These are phyloP conservation scores for Sebastes schlegelii DNA, from an alignment of 2,113 vertebrate species.

Conservation along the genomic window DNA sequence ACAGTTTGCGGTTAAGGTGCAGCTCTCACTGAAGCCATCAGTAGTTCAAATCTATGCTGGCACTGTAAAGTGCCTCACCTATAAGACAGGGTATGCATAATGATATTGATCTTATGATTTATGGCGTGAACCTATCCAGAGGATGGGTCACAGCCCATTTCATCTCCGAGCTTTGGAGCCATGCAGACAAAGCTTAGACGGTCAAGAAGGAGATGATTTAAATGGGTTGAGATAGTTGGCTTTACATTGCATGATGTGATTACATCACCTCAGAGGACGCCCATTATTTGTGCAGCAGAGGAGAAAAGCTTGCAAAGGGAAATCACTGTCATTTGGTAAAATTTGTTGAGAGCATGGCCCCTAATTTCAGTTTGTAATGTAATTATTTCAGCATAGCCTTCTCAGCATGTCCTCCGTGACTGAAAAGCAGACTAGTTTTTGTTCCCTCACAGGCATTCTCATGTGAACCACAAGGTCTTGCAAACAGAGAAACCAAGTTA, in stretches of 20 bases:
- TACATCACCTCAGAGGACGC: constrained; percentile 47
- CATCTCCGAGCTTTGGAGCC: constrained; percentile 6
- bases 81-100: not conserved
- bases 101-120: constrained; percentile 9
- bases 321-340: constrained; percentile 42
- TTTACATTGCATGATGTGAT: constrained; percentile 53
- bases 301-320: constrained; percentile 26
- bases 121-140: constrained; percentile 5
- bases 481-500: not conserved
- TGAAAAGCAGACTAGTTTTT: constrained; percentile 35
- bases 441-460: constrained; percentile 23
- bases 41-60: not conserved
- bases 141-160: constrained; percentile 33
- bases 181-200: constrained; percentile 1
- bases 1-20: not conserved
- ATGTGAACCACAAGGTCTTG: not conserved
- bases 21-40: not conserved
- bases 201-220: constrained; percentile 41
- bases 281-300: constrained; percentile 44
- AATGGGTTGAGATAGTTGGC: constrained; percentile 30
- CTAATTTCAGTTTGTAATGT: constrained; percentile 47
- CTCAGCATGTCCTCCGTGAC: constrained; percentile 1
- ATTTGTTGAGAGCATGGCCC: constrained; percentile 25
- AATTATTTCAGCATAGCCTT: constrained; percentile 49
- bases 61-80: not conserved